phyloP scores from a whole-genome alignment of 37 sponge, comb jelly and placozoan species.

The Chondrosia reniformis region DNA sequence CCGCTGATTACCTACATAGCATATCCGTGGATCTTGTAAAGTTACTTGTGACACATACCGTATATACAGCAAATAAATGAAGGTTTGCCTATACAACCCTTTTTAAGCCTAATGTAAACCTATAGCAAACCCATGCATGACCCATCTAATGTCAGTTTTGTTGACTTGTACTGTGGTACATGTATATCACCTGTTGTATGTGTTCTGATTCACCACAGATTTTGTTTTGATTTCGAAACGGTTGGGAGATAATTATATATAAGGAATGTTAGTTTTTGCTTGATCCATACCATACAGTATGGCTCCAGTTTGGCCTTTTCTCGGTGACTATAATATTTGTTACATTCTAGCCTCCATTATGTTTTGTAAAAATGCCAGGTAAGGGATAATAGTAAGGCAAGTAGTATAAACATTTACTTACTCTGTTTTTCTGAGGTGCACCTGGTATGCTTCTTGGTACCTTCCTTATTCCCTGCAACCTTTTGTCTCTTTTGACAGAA shows the following conservation, averaged over 20 bases:
- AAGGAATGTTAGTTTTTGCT: constrained; percentile 28
- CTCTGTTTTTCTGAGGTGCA: no score
- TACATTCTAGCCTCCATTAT: constrained; percentile 42
- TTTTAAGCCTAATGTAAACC: no score
- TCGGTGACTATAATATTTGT: constrained; percentile 46
- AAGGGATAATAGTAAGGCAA: no score
- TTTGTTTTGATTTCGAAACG: constrained; percentile 26
- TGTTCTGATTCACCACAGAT: constrained; percentile 41
- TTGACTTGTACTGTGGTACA: not conserved
- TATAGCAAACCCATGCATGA: no score
- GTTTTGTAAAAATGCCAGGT: no score
- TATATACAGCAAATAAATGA: not conserved
- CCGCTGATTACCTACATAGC: not conserved
- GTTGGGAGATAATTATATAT: not conserved
- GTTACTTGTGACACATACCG: no score
- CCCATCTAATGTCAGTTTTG: no score
- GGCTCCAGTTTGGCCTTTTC: constrained; percentile 34
- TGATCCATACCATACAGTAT: constrained; percentile 62
- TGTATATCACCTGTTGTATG: constrained; percentile 33
- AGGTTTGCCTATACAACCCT: not conserved
- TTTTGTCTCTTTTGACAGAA: no score
- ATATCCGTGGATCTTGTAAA: not conserved
- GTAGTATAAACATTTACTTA: no score
- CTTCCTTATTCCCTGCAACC: no score
- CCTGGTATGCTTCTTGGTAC: no score